Conservation (phyloP, 1,140 invertebrate genomes). For the Monochamus saltuarius region DNA sequence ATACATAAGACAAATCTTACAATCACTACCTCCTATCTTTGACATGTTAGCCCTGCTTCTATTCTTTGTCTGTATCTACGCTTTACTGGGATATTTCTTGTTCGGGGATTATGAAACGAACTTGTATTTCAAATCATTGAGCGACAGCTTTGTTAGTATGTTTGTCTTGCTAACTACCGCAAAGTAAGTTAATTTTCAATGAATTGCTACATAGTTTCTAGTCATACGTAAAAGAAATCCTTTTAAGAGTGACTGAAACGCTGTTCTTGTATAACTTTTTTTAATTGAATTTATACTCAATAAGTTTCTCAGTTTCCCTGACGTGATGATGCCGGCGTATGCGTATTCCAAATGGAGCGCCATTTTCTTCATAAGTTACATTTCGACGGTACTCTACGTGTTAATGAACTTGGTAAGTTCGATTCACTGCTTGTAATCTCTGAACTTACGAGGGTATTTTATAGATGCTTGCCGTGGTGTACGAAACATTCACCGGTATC, state of each 20-base stretch:
- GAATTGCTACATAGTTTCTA: too few relatives aligned
- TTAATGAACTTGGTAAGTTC: conserved; percentile 82
- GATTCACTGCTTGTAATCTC: too few relatives aligned
- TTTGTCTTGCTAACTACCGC: conserved; percentile 89
- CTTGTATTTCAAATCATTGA: conserved; percentile 75
- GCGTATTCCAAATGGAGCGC: conserved; percentile 76
- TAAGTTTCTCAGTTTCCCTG: conserved; percentile 70
- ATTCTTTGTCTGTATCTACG: conserved; percentile 85
- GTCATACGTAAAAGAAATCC: too few relatives aligned
- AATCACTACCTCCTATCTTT: conserved; percentile 84
- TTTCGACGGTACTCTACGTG: conserved; percentile 78
- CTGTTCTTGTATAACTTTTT: too few relatives aligned
- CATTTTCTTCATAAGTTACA: conserved; percentile 86
- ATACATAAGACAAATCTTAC: conserved; percentile 75
- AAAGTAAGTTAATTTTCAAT: conserved; percentile 69
- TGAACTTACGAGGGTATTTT: conserved; percentile 27
- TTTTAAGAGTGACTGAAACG: too few relatives aligned
- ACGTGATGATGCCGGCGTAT: conserved; percentile 93
- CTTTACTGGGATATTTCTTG: conserved; percentile 80
- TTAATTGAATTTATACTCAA: conserved; percentile 23
- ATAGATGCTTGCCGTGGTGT: conserved; percentile 86
- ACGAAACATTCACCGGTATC: conserved; percentile 85
- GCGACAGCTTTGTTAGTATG: conserved; percentile 84
- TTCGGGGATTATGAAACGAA: conserved; percentile 73
- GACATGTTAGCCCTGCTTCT: conserved; percentile 84